Evolutionary conservation across 2,888 invertebrate genomes (phyloP).

Genomic region (Callinectes sapidus): DNA sequence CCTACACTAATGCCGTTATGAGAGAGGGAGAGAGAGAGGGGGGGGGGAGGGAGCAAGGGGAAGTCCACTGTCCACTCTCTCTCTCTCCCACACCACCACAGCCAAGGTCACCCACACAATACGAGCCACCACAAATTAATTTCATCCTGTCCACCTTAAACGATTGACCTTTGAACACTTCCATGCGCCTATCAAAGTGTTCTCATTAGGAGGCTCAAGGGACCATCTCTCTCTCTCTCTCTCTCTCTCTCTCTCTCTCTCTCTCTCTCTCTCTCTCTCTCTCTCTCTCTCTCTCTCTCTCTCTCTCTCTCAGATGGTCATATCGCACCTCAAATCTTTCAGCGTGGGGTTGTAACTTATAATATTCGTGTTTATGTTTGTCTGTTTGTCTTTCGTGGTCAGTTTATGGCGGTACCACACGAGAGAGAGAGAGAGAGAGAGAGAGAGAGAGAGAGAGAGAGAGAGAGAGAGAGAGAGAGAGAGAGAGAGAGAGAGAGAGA

Average conservation of each 20-base stretch:
- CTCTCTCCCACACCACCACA: not conserved
- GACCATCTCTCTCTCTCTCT: not conserved
- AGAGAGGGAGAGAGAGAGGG: not conserved
- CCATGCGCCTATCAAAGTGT: not conserved
- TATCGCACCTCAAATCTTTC: not conserved
- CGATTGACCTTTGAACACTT: not conserved
- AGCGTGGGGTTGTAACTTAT: too few species aligned
- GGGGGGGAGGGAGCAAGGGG: not conserved
- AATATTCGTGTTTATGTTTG: not conserved
- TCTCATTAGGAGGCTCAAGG: slow-evolving; percentile 1
- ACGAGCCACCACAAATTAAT: not conserved
- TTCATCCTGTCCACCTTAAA: not conserved
- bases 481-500: too few species aligned
- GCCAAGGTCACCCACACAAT: slow-evolving; percentile 1
- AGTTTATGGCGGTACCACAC: too few species aligned
- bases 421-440: too few species aligned
- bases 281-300: too few species aligned
- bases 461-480: too few species aligned
- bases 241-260: not conserved
- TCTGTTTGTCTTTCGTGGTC: not conserved
- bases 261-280: not conserved
- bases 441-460: too few species aligned
- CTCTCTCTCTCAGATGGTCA: not conserved
- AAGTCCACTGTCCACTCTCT: not conserved
- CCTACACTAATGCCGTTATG: not conserved